Evolutionary conservation across 2,797 vertebrate species (phyloP).

Genomic region (Scolopax bukidnonensis): DNA sequence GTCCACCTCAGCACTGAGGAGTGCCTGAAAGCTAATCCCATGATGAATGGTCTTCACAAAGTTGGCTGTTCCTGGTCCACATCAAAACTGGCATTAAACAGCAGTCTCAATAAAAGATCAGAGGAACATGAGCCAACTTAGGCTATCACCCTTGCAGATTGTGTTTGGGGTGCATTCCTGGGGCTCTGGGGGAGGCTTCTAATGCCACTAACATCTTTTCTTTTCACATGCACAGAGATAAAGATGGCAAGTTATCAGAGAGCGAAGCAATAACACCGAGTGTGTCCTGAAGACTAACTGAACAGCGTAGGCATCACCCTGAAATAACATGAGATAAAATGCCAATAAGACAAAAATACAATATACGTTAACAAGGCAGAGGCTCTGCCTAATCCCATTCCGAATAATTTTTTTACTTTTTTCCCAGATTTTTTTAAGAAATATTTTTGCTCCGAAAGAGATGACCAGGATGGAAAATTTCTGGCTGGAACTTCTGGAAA

Average conservation of each 20-base stretch:
- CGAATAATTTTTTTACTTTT: neutral
- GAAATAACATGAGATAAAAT: constrained; percentile 53
- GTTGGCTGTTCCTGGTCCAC: constrained; percentile 40
- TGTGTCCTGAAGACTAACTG: constrained; percentile 54
- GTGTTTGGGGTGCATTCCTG: constrained; percentile 60
- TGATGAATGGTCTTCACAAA: constrained; percentile 54
- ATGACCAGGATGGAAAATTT: neutral
- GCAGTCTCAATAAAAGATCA: constrained; percentile 67
- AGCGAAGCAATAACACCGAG: constrained; percentile 40
- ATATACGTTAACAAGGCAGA: neutral
- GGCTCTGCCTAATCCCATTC: neutral
- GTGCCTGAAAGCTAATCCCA: constrained; percentile 45
- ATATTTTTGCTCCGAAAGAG: neutral
- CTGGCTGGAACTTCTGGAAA: neutral
- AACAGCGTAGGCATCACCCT: neutral
- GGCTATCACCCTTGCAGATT: constrained; percentile 34
- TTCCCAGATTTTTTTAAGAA: neutral
- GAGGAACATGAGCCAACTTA: constrained; percentile 1
- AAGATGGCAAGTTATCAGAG: constrained; percentile 60
- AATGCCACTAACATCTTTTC: constrained; percentile 41
- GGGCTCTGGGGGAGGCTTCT: constrained; percentile 21
- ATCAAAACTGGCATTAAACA: constrained; percentile 62
- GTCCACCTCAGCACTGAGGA: neutral
- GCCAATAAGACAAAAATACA: neutral
- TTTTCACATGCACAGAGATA: constrained; percentile 62